Evolutionary conservation across 2,797 vertebrate genomes (phyloP).

Genomic region (Sitta carolinensis): DNA sequence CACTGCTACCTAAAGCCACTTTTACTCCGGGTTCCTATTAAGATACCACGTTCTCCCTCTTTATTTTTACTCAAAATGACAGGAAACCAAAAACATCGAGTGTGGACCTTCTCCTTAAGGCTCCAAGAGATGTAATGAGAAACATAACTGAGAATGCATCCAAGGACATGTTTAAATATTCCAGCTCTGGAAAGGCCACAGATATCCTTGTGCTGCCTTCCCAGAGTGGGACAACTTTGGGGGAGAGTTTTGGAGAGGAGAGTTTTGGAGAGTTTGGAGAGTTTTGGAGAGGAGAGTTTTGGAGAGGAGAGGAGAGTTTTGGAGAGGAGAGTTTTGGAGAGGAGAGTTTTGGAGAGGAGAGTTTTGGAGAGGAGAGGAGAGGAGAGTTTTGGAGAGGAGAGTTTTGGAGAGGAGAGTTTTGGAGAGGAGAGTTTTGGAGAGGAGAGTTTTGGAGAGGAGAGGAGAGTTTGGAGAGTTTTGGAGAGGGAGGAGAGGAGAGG

Average conservation of each 20-base stretch:
- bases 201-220: background rate
- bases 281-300: too few species aligned
- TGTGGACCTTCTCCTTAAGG: background rate
- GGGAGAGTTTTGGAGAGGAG: background rate
- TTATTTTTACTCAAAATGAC: slow-evolving; percentile 65
- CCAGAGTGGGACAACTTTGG: background rate
- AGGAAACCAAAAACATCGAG: slow-evolving; percentile 48
- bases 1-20: background rate
- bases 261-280: too few species aligned
- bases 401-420: too few species aligned
- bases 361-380: too few species aligned
- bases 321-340: too few species aligned
- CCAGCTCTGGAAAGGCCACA: background rate
- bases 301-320: too few species aligned
- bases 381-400: too few species aligned
- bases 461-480: too few species aligned
- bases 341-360: too few species aligned
- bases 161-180: background rate
- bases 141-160: background rate
- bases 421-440: too few species aligned
- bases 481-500: too few species aligned
- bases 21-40: background rate
- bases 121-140: slow-evolving; percentile 36
- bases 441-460: too few species aligned
- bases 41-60: background rate